Evolutionary conservation across 64 coral and sea anemone species (phyloP).

Genomic region (Cladopsammia gracilis): DNA sequence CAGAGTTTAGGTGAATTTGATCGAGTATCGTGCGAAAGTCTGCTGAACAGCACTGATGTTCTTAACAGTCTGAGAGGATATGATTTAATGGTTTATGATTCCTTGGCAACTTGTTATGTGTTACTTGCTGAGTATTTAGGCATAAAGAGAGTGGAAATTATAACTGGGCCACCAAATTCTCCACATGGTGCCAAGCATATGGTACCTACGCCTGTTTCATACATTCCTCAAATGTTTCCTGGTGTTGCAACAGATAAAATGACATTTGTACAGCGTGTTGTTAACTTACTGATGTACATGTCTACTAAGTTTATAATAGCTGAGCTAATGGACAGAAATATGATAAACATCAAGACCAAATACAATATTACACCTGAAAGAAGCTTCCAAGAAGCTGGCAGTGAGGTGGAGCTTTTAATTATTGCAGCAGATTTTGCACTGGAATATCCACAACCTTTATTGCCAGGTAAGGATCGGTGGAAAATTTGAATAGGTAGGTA

Average conservation of each 20-base stretch:
- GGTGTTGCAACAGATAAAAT: conserved; percentile 26
- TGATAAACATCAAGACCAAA: conserved; percentile 1
- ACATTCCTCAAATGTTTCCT: conserved; percentile 16
- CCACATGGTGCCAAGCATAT: not conserved
- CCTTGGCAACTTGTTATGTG: not conserved
- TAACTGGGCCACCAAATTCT: not conserved
- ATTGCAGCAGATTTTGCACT: conserved; percentile 52
- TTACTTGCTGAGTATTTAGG: conserved; percentile 40
- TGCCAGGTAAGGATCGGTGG: conserved; percentile 46
- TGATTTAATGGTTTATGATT: conserved; percentile 58
- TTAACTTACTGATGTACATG: conserved; percentile 21
- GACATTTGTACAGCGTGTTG: conserved; percentile 66
- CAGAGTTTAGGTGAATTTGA: not conserved
- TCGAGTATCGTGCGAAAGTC: not conserved
- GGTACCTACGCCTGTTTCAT: conserved; percentile 33
- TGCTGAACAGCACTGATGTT: conserved; percentile 37
- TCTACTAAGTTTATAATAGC: not conserved
- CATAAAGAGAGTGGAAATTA: conserved; percentile 30
- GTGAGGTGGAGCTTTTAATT: conserved; percentile 47
- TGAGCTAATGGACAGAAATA: not conserved
- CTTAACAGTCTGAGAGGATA: conserved; percentile 1
- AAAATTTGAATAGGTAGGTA: no score
- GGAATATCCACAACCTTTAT: conserved; percentile 67
- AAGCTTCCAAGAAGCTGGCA: conserved; percentile 1
- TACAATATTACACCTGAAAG: conserved; percentile 72